Conservation (phyloP, 2,113 vertebrate genomes). For the Capricornis sumatraensis region DNA sequence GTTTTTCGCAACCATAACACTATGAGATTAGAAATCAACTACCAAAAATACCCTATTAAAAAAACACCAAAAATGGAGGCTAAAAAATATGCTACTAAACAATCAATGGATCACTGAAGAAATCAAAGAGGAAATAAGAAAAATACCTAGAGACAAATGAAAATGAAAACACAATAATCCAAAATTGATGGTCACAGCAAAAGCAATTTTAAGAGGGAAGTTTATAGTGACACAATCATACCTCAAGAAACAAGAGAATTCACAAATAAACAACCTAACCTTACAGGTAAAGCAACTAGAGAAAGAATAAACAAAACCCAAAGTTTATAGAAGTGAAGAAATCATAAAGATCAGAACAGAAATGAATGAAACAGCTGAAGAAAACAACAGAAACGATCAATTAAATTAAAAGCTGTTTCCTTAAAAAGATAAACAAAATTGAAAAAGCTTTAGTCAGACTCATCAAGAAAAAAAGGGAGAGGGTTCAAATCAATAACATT, state of each 20-base stretch:
- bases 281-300: neutral
- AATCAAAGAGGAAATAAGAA: neutral
- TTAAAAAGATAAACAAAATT: neutral
- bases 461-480: neutral
- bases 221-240: neutral
- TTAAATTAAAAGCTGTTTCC: neutral
- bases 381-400: neutral
- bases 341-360: neutral
- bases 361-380: neutral
- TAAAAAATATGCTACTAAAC: neutral
- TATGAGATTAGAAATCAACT: neutral
- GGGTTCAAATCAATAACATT: neutral
- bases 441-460: neutral
- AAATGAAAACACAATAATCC: neutral
- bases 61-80: neutral
- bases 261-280: neutral
- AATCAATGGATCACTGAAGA: neutral
- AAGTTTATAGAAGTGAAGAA: neutral
- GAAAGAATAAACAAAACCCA: neutral
- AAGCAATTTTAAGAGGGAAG: neutral
- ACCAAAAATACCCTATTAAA: neutral
- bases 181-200: neutral
- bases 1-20: neutral
- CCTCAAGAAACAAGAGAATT: neutral
- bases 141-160: neutral